These are phyloP conservation scores for Ormyrus nitidulus DNA, from an alignment of 2,888 invertebrate species.

Conservation along the genomic window DNA sequence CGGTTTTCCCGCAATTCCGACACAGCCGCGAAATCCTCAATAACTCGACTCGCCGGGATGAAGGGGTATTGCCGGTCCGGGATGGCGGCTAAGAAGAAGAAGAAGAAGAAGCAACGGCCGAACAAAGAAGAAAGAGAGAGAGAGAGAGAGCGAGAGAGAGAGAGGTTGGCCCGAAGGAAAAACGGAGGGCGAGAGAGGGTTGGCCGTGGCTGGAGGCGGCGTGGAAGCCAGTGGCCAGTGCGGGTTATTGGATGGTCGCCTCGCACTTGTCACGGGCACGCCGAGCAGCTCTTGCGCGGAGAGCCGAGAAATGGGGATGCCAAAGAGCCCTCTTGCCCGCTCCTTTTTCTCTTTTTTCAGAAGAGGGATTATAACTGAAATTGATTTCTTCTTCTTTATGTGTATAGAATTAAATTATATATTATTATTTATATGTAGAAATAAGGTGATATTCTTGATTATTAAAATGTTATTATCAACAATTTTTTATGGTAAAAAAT, in stretches of 20 bases:
- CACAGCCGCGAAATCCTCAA: slow-evolving; percentile 59
- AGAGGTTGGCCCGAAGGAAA: slow-evolving; percentile 60
- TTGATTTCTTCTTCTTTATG: too few relatives aligned
- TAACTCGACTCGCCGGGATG: slow-evolving; percentile 60
- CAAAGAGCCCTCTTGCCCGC: slow-evolving; percentile 6
- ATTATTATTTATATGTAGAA: too few relatives aligned
- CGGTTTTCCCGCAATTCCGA: background rate
- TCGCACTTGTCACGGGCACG: slow-evolving; percentile 69
- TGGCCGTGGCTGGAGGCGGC: slow-evolving; percentile 58
- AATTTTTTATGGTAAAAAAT: too few relatives aligned
- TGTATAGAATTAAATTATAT: too few relatives aligned
- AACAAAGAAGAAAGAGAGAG: slow-evolving; percentile 50
- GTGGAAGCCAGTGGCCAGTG: slow-evolving; percentile 53
- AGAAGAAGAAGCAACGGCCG: background rate
- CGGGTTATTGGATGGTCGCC: slow-evolving; percentile 73
- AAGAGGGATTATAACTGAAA: too few relatives aligned
- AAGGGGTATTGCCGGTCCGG: slow-evolving; percentile 25
- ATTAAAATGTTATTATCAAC: too few relatives aligned
- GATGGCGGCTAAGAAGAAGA: slow-evolving; percentile 29
- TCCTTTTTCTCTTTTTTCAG: slow-evolving; percentile 11
- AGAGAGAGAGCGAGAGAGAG: slow-evolving; percentile 53
- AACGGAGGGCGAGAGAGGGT: slow-evolving; percentile 42
- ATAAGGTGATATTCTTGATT: too few relatives aligned
- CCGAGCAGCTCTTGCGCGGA: background rate
- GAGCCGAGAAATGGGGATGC: background rate